Conservation (phyloP, 2,888 invertebrate genomes). For the Helleia helle region DNA sequence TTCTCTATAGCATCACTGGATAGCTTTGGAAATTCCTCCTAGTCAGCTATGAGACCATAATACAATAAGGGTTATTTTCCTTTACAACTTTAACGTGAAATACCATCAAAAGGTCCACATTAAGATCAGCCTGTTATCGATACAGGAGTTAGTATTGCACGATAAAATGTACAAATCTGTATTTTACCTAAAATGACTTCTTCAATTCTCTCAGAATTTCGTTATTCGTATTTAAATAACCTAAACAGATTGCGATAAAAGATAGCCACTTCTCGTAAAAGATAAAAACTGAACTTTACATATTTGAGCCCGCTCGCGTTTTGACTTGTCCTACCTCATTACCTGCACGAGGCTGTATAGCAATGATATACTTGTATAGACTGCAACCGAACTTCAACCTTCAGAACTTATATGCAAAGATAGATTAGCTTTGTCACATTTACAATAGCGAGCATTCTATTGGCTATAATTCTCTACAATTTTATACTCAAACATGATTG, state of each 20-base stretch:
- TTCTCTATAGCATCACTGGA: too few species aligned
- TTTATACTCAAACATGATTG: slow-evolving; percentile 53
- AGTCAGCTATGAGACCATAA: too few species aligned
- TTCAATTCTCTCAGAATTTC: too few species aligned
- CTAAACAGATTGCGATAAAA: slow-evolving; percentile 27
- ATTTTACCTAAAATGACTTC: too few species aligned
- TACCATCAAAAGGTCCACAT: too few species aligned
- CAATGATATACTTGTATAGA: slow-evolving; percentile 17
- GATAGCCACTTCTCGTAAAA: slow-evolving; percentile 27
- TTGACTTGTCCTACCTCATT: slow-evolving; percentile 65
- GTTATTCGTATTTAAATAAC: slow-evolving; percentile 11
- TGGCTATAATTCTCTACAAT: slow-evolving; percentile 42
- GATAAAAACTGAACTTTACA: slow-evolving; percentile 33
- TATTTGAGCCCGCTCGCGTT: slow-evolving; percentile 42
- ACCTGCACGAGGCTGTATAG: slow-evolving; percentile 48
- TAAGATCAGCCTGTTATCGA: too few species aligned
- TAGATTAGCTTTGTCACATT: slow-evolving; percentile 17
- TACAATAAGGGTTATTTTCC: too few species aligned
- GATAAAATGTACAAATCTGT: too few species aligned
- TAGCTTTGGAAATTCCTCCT: too few species aligned
- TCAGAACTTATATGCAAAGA: slow-evolving; percentile 7
- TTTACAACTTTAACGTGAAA: too few species aligned
- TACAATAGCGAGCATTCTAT: slow-evolving; percentile 25
- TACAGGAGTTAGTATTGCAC: too few species aligned
- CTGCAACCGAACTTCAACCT: slow-evolving; percentile 17